These are phyloP conservation scores for Vidua macroura DNA, from an alignment of 2,113 vertebrate genomes.

Conservation along the genomic window DNA sequence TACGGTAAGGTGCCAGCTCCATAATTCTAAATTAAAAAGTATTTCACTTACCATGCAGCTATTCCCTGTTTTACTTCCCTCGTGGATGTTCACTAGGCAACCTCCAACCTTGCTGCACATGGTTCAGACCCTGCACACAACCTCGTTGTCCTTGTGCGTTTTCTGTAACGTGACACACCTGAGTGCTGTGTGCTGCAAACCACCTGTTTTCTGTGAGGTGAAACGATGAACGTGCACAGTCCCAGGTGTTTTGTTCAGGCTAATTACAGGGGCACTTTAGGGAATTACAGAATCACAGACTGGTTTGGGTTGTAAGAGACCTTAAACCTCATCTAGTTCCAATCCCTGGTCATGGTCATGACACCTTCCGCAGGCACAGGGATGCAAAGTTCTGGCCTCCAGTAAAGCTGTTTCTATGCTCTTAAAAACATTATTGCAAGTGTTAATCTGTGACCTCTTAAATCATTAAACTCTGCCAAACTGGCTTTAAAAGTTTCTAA, in stretches of 20 bases:
- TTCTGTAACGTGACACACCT: background rate
- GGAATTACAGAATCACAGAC: background rate
- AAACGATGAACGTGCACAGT: fast-evolving
- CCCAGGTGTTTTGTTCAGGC: background rate
- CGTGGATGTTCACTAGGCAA: fast-evolving
- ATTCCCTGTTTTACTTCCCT: background rate
- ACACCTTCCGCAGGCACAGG: background rate
- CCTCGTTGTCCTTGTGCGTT: background rate
- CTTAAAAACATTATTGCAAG: background rate
- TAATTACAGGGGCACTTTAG: background rate
- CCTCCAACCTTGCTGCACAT: background rate
- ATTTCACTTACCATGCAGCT: background rate
- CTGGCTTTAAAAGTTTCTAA: background rate
- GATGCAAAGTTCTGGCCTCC: background rate
- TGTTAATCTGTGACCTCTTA: background rate
- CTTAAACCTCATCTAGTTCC: background rate
- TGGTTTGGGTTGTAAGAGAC: background rate
- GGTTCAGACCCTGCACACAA: background rate
- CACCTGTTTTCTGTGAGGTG: background rate
- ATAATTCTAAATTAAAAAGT: background rate
- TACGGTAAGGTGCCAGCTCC: background rate
- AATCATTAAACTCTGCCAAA: background rate
- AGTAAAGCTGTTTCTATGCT: background rate
- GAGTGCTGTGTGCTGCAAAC: background rate
- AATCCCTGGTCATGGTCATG: background rate